Base-by-base conservation (phyloP, 1,140 invertebrate species). In the Drosophila pandora region DNA sequence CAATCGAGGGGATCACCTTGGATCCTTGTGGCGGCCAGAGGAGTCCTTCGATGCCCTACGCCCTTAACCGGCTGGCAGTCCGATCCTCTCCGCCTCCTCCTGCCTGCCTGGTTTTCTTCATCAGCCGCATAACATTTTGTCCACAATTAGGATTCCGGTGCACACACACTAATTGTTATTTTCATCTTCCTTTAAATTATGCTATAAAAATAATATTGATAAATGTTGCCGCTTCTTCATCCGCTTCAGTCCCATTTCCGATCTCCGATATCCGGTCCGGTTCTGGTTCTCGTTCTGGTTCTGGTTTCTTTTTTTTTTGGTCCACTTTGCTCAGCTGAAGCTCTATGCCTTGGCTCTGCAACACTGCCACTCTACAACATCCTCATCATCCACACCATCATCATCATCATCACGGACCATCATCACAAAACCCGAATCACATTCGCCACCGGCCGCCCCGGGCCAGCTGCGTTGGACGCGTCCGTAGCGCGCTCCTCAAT, bases 201-300 rank as follows among this genome's bases (percentile, higher is more conserved):
- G 78, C 82, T 87, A 87, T 62, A 61, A 81, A 87, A 85, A 68
- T 70, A 82, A 78, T 82, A 87, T 85, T 85, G 82, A 78, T 85
- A 78, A 78, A 78, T 85, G 57, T 76, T 74, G 55, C 64, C 54
- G 47, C 52, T 71, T 47, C 41, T 37, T 17, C 17, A 47, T 59
- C 41, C n/a, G 52, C 37, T 43, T 22, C 13, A 25, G 17, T 60
- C 23, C 28, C 37, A 13, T 37, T 23, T 23, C 30, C n/a, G 12
- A 12, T 37, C 25, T 21, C 39, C 48, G 23, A 8, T 13, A 1
- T 47, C 13, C 32, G 30, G 5, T 47, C 50, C 58, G 30, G 30
- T 8, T n/a, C 8, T 17, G 17, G 17, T 17, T 17, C 17, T 17
- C 2, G 30, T 8, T n/a, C 8, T 17, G 17, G 17, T 17, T 17